These are phyloP conservation scores for Barypeithes pellucidus DNA, from an alignment of 2,888 invertebrate species.

Conservation along the genomic window DNA sequence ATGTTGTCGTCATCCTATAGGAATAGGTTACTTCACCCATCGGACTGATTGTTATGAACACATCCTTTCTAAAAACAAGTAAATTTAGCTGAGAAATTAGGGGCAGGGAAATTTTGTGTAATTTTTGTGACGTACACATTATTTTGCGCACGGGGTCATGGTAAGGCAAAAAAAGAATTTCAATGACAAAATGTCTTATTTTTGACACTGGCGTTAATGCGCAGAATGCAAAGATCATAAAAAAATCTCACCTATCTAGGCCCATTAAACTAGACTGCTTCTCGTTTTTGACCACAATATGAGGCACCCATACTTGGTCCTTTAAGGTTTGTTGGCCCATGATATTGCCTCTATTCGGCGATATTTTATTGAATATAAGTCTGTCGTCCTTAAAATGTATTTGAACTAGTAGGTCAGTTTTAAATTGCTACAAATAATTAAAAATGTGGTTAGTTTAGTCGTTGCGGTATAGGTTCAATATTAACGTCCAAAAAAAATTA, in stretches of 20 bases:
- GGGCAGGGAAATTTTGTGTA: too few relatives aligned
- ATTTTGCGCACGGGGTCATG: too few relatives aligned
- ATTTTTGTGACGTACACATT: too few relatives aligned
- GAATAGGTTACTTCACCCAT: slow-evolving; percentile 88
- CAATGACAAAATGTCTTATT: too few relatives aligned
- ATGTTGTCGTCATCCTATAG: slow-evolving; percentile 84
- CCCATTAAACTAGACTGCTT: slow-evolving; percentile 84
- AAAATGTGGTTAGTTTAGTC: too few relatives aligned
- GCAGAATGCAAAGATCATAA: too few relatives aligned
- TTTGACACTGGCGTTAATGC: too few relatives aligned
- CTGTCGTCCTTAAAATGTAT: slow-evolving; percentile 84
- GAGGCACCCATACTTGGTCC: slow-evolving; percentile 86
- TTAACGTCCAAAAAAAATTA: too few relatives aligned
- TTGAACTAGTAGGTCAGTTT: slow-evolving; percentile 86
- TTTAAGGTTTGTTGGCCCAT: slow-evolving; percentile 82
- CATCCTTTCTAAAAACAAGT: slow-evolving; percentile 74
- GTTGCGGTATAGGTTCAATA: too few relatives aligned
- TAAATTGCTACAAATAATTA: slow-evolving; percentile 85
- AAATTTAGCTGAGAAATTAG: too few relatives aligned
- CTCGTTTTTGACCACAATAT: slow-evolving; percentile 87
- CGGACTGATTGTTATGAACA: slow-evolving; percentile 85
- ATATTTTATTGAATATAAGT: slow-evolving; percentile 78
- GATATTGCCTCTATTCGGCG: slow-evolving; percentile 79
- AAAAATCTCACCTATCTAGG: slow-evolving; percentile 75
- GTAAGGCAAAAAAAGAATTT: too few relatives aligned